These are phyloP conservation scores for Ceratina calcarata DNA, from an alignment of 1,140 invertebrate species.

Conservation along the genomic window DNA sequence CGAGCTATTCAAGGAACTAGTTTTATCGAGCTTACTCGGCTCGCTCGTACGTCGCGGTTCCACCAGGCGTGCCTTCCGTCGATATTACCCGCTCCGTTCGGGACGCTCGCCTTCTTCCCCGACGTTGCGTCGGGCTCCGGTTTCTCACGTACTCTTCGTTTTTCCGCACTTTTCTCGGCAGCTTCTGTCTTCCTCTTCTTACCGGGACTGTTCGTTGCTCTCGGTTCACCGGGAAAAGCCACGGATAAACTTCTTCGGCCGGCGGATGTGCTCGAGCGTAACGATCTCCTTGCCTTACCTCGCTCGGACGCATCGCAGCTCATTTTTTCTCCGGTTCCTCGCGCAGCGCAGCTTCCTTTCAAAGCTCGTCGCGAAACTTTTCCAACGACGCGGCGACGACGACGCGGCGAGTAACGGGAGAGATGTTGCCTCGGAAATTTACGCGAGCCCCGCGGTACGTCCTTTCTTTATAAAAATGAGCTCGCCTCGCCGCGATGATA, in stretches of 20 bases:
- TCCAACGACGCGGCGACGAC: conserved; percentile 45
- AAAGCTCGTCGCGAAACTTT: conserved; percentile 70
- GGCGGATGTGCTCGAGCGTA: conserved; percentile 54
- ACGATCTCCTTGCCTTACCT: conserved; percentile 45
- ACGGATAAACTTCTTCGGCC: conserved; percentile 35
- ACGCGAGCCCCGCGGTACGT: conserved; percentile 54
- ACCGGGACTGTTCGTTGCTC: conserved; percentile 31
- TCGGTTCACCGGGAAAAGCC: background rate
- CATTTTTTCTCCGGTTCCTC: conserved; percentile 41
- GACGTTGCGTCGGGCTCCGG: background rate
- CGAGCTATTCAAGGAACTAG: conserved; percentile 41
- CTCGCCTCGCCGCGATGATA: conserved; percentile 22
- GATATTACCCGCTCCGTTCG: conserved; percentile 31
- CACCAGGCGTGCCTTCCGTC: conserved; percentile 4
- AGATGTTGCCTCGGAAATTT: conserved; percentile 15
- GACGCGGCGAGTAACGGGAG: conserved; percentile 8
- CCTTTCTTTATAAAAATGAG: conserved; percentile 63
- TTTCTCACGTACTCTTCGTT: conserved; percentile 8
- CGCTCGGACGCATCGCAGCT: conserved; percentile 7
- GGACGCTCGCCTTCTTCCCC: background rate
- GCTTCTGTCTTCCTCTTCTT: background rate
- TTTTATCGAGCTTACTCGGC: conserved; percentile 44
- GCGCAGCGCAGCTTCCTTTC: conserved; percentile 34
- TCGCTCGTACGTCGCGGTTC: conserved; percentile 29
- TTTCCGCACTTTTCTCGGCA: conserved; percentile 3